Percentiles rank a stretch among this genome's conserved stretches.
phyloP scores from a whole-genome alignment of 2,888 invertebrate species.

The Neoascia interrupta region DNA sequence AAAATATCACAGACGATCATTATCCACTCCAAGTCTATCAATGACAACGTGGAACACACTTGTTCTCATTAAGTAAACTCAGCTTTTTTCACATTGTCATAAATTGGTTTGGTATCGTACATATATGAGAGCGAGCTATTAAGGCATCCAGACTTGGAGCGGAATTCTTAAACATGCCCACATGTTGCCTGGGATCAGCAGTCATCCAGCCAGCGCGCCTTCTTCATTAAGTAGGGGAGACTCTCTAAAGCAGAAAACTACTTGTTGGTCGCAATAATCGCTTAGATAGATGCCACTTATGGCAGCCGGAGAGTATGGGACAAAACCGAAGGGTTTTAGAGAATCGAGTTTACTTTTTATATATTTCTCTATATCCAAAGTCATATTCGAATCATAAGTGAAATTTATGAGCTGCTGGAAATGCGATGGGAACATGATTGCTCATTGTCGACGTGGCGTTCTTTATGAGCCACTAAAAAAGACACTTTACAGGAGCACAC shows the following conservation, averaged over 20 bases:
- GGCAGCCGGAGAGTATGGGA: conserved; percentile 13
- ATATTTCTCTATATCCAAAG: conserved; percentile 34
- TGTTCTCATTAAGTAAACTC: conserved; percentile 56
- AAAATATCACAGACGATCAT: too few species aligned
- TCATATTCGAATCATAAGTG: conserved; percentile 55
- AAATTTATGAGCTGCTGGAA: conserved; percentile 68
- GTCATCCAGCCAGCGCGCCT: neutral
- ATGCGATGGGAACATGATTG: conserved; percentile 69
- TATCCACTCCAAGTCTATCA: conserved; percentile 25
- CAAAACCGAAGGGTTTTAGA: conserved; percentile 26
- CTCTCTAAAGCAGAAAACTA: neutral
- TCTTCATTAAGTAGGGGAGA: neutral
- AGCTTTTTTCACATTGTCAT: conserved; percentile 58
- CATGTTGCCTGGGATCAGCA: conserved; percentile 24
- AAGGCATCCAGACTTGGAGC: conserved; percentile 18
- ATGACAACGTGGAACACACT: conserved; percentile 51
- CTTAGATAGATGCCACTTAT: conserved; percentile 51
- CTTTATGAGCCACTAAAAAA: conserved; percentile 67
- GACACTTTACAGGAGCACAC: conserved; percentile 47
- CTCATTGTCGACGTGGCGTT: conserved; percentile 54
- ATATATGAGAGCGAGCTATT: conserved; percentile 12
- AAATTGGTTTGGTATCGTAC: conserved; percentile 18
- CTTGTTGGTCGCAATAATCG: conserved; percentile 47
- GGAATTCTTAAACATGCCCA: conserved; percentile 23
- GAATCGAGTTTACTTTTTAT: conserved; percentile 20